Percentiles rank a stretch among this genome's conserved stretches.
These are phyloP conservation scores for Euura lappo DNA, from an alignment of 1,140 invertebrate genomes.

Conservation along the genomic window DNA sequence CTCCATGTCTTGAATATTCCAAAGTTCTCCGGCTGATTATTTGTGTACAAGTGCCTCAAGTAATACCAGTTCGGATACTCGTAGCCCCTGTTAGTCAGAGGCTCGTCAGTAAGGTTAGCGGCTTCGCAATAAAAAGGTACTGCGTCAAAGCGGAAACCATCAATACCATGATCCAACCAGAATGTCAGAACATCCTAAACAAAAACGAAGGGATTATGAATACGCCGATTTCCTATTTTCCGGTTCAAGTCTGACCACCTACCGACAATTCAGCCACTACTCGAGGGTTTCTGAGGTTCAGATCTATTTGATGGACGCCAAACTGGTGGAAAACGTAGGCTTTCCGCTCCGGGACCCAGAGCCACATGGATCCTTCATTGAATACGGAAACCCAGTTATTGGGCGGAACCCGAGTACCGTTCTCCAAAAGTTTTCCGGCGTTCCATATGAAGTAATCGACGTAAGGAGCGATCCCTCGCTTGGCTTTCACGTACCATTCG, in stretches of 20 bases:
- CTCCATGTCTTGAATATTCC: conserved; percentile 70
- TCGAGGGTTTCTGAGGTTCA: conserved; percentile 69
- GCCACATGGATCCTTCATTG: conserved; percentile 73
- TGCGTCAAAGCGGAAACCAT: conserved; percentile 75
- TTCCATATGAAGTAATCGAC: conserved; percentile 80
- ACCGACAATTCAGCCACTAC: conserved; percentile 70
- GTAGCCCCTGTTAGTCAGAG: conserved; percentile 61
- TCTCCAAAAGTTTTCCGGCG: conserved; percentile 50
- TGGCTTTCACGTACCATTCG: conserved; percentile 77
- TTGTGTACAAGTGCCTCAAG: conserved; percentile 68
- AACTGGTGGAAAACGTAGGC: conserved; percentile 84
- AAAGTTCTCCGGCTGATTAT: conserved; percentile 64
- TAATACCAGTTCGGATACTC: conserved; percentile 62
- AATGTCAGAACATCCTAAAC: conserved; percentile 62
- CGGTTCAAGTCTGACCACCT: conserved; percentile 61
- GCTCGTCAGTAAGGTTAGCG: conserved; percentile 61
- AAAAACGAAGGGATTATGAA: conserved; percentile 70
- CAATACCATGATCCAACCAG: conserved; percentile 73
- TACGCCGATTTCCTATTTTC: no score
- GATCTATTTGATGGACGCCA: conserved; percentile 72
- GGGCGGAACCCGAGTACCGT: no score
- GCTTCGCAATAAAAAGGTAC: conserved; percentile 65
- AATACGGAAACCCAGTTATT: conserved; percentile 78
- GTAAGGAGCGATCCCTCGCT: conserved; percentile 64
- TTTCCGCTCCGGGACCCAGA: conserved; percentile 64